A percentile compares a stretch with the other conserved stretches of the same genome.
phyloP scores from a whole-genome alignment of 2,888 invertebrate species.

The Diploptera punctata region DNA sequence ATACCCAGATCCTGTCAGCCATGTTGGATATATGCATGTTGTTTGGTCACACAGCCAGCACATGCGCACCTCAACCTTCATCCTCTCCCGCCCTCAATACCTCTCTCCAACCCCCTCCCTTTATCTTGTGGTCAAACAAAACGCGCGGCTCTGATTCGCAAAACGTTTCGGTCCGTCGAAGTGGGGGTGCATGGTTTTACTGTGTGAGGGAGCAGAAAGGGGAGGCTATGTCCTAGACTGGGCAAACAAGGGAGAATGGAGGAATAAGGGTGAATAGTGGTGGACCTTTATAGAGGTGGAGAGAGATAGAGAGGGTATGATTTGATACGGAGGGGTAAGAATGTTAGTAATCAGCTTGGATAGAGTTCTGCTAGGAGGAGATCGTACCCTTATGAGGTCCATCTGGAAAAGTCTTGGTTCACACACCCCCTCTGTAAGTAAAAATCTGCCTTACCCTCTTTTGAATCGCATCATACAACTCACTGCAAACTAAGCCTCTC shows the following conservation, averaged over 20 bases:
- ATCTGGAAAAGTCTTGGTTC: neutral
- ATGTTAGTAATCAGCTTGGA: conserved; percentile 17
- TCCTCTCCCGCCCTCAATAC: conserved; percentile 31
- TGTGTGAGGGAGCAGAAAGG: too few species aligned
- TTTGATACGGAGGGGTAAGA: neutral
- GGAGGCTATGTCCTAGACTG: too few species aligned
- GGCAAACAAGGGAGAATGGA: neutral
- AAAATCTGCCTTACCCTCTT: neutral
- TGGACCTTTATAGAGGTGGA: conserved; percentile 17
- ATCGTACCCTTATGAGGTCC: conserved; percentile 1
- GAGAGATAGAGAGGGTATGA: neutral
- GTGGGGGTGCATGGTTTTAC: conserved; percentile 22
- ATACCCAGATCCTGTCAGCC: conserved; percentile 32
- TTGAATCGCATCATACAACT: too few species aligned
- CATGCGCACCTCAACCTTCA: conserved; percentile 14
- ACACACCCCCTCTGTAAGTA: neutral
- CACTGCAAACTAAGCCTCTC: neutral
- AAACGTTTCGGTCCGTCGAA: conserved; percentile 28
- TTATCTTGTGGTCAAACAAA: conserved; percentile 37
- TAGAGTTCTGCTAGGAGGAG: neutral
- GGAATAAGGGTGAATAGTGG: conserved; percentile 6
- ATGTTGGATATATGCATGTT: conserved; percentile 37
- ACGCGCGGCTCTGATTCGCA: conserved; percentile 34
- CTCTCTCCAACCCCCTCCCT: conserved; percentile 30
- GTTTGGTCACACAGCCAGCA: conserved; percentile 33